Percentiles rank a stretch among this genome's conserved stretches.
Conservation (phyloP, 1,140 invertebrate genomes). For the Diuraphis noxia region DNA sequence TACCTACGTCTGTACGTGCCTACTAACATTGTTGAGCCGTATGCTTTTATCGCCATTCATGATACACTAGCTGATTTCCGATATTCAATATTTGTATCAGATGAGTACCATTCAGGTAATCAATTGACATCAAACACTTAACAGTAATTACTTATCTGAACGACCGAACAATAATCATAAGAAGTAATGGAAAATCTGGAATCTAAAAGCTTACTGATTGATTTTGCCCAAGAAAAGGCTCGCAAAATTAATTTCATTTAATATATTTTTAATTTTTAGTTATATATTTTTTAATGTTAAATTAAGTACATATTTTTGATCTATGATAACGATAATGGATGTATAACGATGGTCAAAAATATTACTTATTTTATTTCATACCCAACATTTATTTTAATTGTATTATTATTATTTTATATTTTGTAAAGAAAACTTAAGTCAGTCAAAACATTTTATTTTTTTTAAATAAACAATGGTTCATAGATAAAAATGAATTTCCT, state of each 20-base stretch:
- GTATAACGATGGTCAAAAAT: too few species aligned
- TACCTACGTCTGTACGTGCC: too few species aligned
- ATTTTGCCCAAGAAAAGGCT: neutral
- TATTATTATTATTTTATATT: neutral
- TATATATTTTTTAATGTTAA: neutral
- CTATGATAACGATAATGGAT: too few species aligned
- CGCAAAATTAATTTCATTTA: neutral
- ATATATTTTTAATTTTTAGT: neutral
- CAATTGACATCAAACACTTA: too few species aligned
- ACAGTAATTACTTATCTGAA: too few species aligned
- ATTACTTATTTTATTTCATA: neutral
- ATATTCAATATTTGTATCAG: neutral
- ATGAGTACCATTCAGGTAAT: neutral
- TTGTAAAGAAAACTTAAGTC: neutral
- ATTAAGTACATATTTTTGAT: neutral
- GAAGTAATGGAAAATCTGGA: slow-evolving; percentile 1
- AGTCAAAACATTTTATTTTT: neutral
- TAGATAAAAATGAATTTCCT: neutral
- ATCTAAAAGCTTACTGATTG: neutral
- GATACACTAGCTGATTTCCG: too few species aligned
- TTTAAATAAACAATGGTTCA: neutral
- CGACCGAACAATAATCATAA: too few species aligned
- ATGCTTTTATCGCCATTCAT: neutral
- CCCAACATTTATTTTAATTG: slow-evolving; percentile 7
- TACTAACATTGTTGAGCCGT: neutral